These are phyloP conservation scores for Apus apus DNA, from an alignment of 2,113 vertebrate species.

Conservation along the genomic window DNA sequence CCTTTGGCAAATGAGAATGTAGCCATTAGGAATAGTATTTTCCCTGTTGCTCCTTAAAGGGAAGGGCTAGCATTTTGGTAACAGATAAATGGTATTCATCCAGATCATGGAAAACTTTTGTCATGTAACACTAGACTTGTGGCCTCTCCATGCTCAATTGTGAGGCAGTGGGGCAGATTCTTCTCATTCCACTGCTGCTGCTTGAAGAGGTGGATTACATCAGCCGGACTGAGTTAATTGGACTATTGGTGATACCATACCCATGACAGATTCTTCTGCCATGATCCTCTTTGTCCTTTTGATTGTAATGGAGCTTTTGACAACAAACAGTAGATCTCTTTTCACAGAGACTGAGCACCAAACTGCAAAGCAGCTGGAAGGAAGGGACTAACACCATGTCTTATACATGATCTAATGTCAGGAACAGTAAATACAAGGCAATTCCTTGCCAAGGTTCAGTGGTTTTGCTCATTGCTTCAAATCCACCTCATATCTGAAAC, in stretches of 20 bases:
- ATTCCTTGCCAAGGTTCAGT: neutral
- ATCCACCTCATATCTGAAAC: neutral
- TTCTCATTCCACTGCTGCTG: neutral
- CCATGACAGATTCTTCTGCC: neutral
- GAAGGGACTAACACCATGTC: neutral
- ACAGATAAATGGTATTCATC: neutral
- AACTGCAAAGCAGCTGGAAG: neutral
- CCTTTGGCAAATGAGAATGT: conserved; percentile 1
- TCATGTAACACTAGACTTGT: neutral
- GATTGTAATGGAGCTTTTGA: neutral
- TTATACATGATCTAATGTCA: neutral
- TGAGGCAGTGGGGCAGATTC: neutral
- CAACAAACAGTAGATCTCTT: neutral
- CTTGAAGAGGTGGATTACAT: neutral
- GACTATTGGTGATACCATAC: neutral
- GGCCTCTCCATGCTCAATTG: neutral
- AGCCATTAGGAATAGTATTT: neutral
- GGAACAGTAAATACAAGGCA: neutral
- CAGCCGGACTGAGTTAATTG: neutral
- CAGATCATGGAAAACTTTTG: neutral
- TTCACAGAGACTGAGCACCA: neutral
- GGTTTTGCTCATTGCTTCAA: neutral
- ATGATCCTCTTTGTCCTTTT: neutral
- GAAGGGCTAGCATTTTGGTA: neutral
- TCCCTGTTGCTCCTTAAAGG: neutral